Evolutionary conservation across 2,888 invertebrate species (phyloP).

Genomic region (Lordiphosa fenestrarum): DNA sequence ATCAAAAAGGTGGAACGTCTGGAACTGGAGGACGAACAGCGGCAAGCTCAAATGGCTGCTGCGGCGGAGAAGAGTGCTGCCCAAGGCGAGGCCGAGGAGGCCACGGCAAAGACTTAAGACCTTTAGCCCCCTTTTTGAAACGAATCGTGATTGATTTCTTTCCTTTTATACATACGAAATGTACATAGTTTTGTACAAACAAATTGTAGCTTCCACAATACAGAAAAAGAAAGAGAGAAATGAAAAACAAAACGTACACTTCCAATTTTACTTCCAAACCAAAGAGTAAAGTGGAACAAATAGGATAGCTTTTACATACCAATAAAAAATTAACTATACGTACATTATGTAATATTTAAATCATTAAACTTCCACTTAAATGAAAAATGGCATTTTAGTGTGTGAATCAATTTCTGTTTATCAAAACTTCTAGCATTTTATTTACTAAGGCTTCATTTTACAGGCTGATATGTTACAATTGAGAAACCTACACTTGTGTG

Average conservation of each 20-base stretch:
- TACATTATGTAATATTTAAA: slow-evolving; percentile 33
- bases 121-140: slow-evolving; percentile 9
- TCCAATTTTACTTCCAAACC: slow-evolving; percentile 56
- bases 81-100: slow-evolving; percentile 46
- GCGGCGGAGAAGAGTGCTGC: slow-evolving; percentile 78
- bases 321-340: slow-evolving; percentile 21
- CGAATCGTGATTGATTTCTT: slow-evolving; percentile 5
- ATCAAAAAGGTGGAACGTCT: slow-evolving; percentile 82
- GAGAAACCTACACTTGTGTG: too few species aligned
- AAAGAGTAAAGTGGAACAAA: slow-evolving; percentile 25
- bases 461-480: too few species aligned
- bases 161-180: slow-evolving; percentile 34
- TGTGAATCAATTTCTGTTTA: too few species aligned
- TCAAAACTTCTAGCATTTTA: too few species aligned
- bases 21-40: slow-evolving; percentile 80
- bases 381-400: not conserved
- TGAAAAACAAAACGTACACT: slow-evolving; percentile 36
- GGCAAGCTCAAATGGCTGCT: slow-evolving; percentile 80
- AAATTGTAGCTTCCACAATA: slow-evolving; percentile 47
- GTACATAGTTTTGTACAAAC: slow-evolving; percentile 34
- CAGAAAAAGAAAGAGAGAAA: not conserved
- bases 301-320: slow-evolving; percentile 26
- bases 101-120: slow-evolving; percentile 55
- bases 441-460: too few species aligned
- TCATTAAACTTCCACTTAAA: slow-evolving; percentile 62